A percentile compares a stretch with the other conserved stretches of the same genome.
These are phyloP conservation scores for Cyclura pinguis DNA, from an alignment of 2,797 vertebrate genomes.

Conservation along the genomic window DNA sequence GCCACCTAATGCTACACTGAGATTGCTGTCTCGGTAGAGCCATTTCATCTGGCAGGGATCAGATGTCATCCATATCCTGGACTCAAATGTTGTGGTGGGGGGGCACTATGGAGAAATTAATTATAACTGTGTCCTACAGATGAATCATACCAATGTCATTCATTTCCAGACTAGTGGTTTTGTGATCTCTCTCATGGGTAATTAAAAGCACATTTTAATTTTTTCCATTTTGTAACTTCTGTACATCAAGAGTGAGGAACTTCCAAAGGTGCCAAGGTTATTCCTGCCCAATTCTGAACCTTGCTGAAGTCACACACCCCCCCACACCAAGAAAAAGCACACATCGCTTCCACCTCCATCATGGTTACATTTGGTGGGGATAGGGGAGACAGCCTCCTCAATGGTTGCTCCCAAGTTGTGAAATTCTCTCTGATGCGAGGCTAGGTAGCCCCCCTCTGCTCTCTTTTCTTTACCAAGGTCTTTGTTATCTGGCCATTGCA, in stretches of 20 bases:
- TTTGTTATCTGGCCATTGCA: no score
- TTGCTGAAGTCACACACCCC: no score
- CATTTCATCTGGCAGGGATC: constrained; percentile 47
- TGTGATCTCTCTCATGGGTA: constrained; percentile 52
- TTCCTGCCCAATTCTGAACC: no score
- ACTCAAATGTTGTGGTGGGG: constrained; percentile 68
- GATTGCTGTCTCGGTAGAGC: constrained; percentile 38
- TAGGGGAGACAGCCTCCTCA: no score
- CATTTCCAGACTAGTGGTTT: constrained; percentile 57
- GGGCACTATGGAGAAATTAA: constrained; percentile 49
- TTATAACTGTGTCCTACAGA: constrained; percentile 25
- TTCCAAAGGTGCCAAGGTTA: neutral
- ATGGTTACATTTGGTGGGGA: no score
- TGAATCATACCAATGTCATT: constrained; percentile 60
- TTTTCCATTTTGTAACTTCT: neutral
- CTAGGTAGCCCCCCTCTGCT: no score
- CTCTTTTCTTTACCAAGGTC: no score
- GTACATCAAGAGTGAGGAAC: neutral
- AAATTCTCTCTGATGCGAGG: no score
- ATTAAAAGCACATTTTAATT: neutral
- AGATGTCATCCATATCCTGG: constrained; percentile 29
- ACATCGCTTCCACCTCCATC: no score
- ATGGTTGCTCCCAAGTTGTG: no score
- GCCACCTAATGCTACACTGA: constrained; percentile 44
- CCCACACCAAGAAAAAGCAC: no score